These are phyloP conservation scores for Paratrypauchen microcephalus DNA, from an alignment of 2,797 vertebrate species.

Conservation along the genomic window DNA sequence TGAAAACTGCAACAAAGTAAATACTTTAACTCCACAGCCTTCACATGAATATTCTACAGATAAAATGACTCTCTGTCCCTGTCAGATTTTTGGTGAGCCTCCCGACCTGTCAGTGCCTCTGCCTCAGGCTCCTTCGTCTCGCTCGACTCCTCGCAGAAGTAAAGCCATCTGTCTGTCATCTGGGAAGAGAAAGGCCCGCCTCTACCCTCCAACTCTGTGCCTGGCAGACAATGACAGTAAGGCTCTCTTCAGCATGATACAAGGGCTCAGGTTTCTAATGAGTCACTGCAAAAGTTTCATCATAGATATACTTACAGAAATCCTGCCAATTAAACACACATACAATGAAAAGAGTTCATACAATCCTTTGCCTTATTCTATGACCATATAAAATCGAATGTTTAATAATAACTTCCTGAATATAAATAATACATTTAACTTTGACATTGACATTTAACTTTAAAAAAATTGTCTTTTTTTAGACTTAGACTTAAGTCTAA, in stretches of 20 bases:
- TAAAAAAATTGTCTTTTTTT: too few species aligned
- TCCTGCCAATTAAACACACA: neutral
- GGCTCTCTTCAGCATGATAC: slow-evolving; percentile 56
- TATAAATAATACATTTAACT: too few species aligned
- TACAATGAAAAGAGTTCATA: neutral
- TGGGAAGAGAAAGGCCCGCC: slow-evolving; percentile 88
- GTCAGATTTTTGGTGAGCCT: slow-evolving; percentile 90
- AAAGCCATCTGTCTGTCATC: slow-evolving; percentile 95
- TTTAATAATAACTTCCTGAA: too few species aligned
- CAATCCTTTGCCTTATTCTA: neutral
- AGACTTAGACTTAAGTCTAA: too few species aligned
- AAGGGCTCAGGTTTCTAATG: neutral
- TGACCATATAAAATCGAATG: too few species aligned
- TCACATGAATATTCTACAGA: neutral
- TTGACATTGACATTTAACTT: too few species aligned
- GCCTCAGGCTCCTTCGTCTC: slow-evolving; percentile 84
- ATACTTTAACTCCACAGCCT: neutral
- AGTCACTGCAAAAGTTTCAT: neutral
- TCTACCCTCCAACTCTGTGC: slow-evolving; percentile 86
- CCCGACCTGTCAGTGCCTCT: slow-evolving; percentile 92
- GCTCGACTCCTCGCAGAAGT: slow-evolving; percentile 84
- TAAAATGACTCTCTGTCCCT: slow-evolving; percentile 10
- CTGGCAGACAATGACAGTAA: slow-evolving; percentile 96
- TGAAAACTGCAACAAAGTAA: slow-evolving; percentile 93
- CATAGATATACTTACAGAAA: neutral